Conservation (phyloP, 2,113 vertebrate genomes). For the Tragelaphus strepsiceros region DNA sequence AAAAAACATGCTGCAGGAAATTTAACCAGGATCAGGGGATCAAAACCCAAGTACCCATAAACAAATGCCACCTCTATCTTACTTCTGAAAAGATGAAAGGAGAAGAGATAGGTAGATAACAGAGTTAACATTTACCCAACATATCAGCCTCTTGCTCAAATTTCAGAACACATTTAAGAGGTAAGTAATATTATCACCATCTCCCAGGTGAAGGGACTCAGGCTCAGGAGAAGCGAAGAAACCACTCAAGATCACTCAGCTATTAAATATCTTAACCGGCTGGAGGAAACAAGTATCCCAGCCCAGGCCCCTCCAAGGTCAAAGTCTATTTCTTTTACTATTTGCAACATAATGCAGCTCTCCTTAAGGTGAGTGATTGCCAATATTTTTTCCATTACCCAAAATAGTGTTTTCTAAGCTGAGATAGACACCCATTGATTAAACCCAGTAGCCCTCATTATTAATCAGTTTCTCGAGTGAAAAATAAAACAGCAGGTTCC, state of each 20-base stretch:
- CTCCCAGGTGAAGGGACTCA: neutral
- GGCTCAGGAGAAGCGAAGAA: neutral
- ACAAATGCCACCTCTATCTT: neutral
- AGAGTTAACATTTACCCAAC: neutral
- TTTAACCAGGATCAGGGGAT: neutral
- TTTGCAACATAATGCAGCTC: neutral
- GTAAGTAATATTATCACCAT: neutral
- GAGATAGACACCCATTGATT: conserved; percentile 61
- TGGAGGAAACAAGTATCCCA: neutral
- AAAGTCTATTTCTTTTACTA: neutral
- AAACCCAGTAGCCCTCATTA: conserved; percentile 55
- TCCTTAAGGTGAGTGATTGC: conserved; percentile 32
- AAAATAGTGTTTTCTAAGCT: conserved; percentile 61
- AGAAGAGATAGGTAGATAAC: neutral
- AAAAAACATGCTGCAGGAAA: neutral
- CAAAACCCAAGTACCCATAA: neutral
- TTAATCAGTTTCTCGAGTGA: conserved; percentile 55
- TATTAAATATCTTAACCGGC: neutral
- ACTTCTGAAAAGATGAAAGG: neutral
- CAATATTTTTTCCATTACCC: conserved; percentile 40
- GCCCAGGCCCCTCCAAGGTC: neutral
- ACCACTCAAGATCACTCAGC: neutral
- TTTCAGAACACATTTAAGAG: neutral
- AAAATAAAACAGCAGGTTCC: conserved; percentile 62
- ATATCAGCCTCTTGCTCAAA: neutral